Conservation (phyloP, 2,113 vertebrate genomes). For the Crotalus horridus region DNA sequence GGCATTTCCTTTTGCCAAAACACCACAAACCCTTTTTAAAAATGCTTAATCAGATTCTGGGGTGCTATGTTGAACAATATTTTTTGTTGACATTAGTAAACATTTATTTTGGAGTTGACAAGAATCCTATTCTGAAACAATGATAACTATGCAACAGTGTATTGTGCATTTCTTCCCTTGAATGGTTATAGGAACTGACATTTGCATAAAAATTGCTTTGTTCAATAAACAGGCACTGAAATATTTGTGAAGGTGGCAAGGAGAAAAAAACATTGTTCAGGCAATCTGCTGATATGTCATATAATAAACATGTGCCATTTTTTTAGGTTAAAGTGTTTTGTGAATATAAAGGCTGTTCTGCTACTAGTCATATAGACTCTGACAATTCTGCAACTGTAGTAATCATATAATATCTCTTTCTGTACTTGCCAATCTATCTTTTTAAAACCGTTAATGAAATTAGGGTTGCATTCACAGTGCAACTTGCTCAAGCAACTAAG, state of each 20-base stretch:
- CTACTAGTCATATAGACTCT: neutral
- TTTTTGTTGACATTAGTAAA: neutral
- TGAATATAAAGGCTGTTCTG: neutral
- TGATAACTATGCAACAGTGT: neutral
- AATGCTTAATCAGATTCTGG: neutral
- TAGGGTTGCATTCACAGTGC: neutral
- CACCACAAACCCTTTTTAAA: neutral
- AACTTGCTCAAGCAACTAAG: slow-evolving; percentile 6
- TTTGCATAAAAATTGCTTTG: slow-evolving; percentile 4
- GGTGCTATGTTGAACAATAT: neutral
- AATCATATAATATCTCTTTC: neutral
- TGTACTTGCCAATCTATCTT: neutral
- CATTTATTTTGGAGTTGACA: slow-evolving; percentile 15
- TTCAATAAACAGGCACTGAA: slow-evolving; percentile 7
- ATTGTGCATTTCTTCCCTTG: neutral
- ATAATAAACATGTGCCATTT: neutral
- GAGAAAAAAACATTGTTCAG: neutral
- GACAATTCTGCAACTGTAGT: neutral
- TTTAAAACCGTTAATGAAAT: slow-evolving; percentile 5
- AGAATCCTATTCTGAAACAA: neutral
- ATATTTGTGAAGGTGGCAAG: neutral
- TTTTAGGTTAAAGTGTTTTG: neutral
- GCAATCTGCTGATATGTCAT: neutral
- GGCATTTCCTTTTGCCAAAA: neutral
- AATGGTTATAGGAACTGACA: neutral